Evolutionary conservation across 2,888 invertebrate genomes (phyloP).

Genomic region (Criorhina ranunculi): DNA sequence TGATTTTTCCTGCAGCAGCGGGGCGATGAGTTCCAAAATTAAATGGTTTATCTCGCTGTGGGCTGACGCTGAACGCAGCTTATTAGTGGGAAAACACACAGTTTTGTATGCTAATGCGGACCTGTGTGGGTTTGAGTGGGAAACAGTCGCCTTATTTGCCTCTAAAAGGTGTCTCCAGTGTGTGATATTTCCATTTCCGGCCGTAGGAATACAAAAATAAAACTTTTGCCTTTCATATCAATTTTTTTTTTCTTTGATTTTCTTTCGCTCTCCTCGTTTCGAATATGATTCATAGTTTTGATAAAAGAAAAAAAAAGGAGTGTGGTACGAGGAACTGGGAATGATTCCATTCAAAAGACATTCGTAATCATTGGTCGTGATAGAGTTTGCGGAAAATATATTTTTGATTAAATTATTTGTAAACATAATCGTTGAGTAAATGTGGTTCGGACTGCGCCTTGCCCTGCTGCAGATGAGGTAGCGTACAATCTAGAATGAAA

Average conservation of each 20-base stretch:
- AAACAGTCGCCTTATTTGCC: constrained; percentile 52
- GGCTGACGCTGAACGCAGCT: constrained; percentile 26
- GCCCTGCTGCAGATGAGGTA: background rate
- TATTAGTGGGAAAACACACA: constrained; percentile 17
- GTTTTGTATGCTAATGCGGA: constrained; percentile 45
- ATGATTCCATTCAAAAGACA: constrained; percentile 45
- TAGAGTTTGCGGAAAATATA: constrained; percentile 22
- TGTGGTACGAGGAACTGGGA: constrained; percentile 52
- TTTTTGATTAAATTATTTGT: constrained; percentile 40
- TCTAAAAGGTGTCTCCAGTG: constrained; percentile 70
- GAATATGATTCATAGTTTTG: constrained; percentile 71
- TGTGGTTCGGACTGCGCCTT: background rate
- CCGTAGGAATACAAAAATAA: constrained; percentile 66
- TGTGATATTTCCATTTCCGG: constrained; percentile 75
- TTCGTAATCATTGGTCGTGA: constrained; percentile 42
- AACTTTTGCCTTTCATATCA: constrained; percentile 54
- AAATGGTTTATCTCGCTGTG: constrained; percentile 39
- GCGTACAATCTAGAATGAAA: constrained; percentile 27
- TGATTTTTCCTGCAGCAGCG: constrained; percentile 68
- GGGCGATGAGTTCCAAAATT: constrained; percentile 51
- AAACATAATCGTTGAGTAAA: constrained; percentile 17
- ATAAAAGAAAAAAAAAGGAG: constrained; percentile 53
- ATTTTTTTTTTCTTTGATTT: constrained; percentile 30
- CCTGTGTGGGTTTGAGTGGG: constrained; percentile 65
- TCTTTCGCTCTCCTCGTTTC: constrained; percentile 31